Percentiles rank a stretch among this genome's conserved stretches.
phyloP scores from a whole-genome alignment of 2,888 invertebrate genomes.

The Diplolepis rosae region DNA sequence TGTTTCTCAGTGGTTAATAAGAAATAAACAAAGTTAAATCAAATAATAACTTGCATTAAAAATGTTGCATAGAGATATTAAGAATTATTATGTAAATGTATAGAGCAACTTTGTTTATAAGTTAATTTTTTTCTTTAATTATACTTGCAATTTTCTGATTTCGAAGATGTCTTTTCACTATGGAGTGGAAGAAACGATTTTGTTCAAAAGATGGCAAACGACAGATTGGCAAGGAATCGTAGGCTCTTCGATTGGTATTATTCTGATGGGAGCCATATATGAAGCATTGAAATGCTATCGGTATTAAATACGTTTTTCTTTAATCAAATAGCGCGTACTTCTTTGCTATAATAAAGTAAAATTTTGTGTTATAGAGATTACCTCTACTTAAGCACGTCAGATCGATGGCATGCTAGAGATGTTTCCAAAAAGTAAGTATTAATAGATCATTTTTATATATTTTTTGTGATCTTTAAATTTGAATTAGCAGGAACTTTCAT shows the following conservation, averaged over 20 bases:
- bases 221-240: conserved; percentile 74
- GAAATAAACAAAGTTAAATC: too few species aligned
- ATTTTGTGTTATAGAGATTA: conserved; percentile 54
- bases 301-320: conserved; percentile 53
- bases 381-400: conserved; percentile 46
- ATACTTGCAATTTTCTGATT: not conserved
- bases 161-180: conserved; percentile 76
- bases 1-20: too few species aligned
- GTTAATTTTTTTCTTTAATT: not conserved
- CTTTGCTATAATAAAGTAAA: not conserved
- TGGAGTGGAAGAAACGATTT: conserved; percentile 73
- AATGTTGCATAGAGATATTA: too few species aligned
- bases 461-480: too few species aligned
- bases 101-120: too few species aligned
- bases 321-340: too few species aligned
- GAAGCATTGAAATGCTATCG: conserved; percentile 81
- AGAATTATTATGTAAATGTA: too few species aligned
- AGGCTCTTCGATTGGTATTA: conserved; percentile 78
- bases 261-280: conserved; percentile 78
- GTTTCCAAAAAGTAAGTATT: conserved; percentile 50
- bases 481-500: too few species aligned
- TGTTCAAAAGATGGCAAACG: conserved; percentile 75
- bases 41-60: too few species aligned
- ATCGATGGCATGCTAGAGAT: conserved; percentile 26
- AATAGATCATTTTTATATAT: too few species aligned